Evolutionary conservation across 2,113 vertebrate species (phyloP).

Genomic region (Pseudorhombus dupliciocellatus): DNA sequence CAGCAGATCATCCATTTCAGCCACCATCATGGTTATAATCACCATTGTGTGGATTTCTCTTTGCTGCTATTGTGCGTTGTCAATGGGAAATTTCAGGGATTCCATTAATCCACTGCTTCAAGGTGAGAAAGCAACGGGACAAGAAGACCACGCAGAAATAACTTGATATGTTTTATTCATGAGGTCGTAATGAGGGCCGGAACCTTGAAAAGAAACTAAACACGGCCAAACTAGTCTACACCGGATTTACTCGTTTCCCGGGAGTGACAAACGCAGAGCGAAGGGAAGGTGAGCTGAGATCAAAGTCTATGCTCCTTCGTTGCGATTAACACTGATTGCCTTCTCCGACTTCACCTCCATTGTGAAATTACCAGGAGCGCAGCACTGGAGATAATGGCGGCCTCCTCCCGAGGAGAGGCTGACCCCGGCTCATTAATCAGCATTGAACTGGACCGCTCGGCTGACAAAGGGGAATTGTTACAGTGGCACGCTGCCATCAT

Average conservation of each 20-base stretch:
- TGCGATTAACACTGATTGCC: slow-evolving; percentile 75
- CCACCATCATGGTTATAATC: not conserved
- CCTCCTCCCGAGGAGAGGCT: slow-evolving; percentile 55
- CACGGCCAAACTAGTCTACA: slow-evolving; percentile 42
- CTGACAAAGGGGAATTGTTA: slow-evolving; percentile 57
- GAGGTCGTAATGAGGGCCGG: slow-evolving; percentile 34
- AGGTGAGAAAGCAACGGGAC: slow-evolving; percentile 23
- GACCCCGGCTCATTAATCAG: slow-evolving; percentile 76
- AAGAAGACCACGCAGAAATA: not conserved
- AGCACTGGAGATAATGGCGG: slow-evolving; percentile 59
- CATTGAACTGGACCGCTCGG: slow-evolving; percentile 61
- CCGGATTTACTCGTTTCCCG: slow-evolving; percentile 15
- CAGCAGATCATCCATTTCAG: not conserved
- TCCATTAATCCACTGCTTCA: slow-evolving; percentile 3
- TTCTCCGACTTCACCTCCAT: slow-evolving; percentile 65
- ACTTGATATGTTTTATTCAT: slow-evolving; percentile 54
- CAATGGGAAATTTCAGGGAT: slow-evolving; percentile 1
- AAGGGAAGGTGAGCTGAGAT: slow-evolving; percentile 40
- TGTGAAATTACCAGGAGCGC: slow-evolving; percentile 53
- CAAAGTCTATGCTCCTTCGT: slow-evolving; percentile 65
- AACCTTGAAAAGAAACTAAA: slow-evolving; percentile 58
- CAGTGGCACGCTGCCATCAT: slow-evolving; percentile 35
- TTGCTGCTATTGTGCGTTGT: not conserved
- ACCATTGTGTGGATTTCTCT: slow-evolving; percentile 8
- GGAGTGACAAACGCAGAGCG: slow-evolving; percentile 23